These are phyloP conservation scores for Amphiprion percula DNA, from an alignment of 2,113 vertebrate genomes.

Conservation along the genomic window DNA sequence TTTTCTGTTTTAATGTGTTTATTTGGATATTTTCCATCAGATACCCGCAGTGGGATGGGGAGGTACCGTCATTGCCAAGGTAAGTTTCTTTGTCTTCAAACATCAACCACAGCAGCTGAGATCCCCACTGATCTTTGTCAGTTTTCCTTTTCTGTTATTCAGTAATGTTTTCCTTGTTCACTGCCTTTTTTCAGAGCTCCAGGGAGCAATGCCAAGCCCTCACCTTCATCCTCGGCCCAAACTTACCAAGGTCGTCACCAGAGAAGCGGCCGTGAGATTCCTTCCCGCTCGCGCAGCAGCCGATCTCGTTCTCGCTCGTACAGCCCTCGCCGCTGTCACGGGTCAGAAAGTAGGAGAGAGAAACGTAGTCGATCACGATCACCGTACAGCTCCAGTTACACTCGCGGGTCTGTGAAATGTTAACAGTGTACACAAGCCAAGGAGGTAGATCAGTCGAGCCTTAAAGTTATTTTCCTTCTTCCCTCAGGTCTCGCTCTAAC, in stretches of 20 bases:
- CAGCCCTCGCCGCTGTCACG: slow-evolving; percentile 52
- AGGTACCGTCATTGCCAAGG: slow-evolving; percentile 72
- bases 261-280: background rate
- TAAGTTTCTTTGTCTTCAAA: slow-evolving; percentile 25
- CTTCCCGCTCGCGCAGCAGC: background rate
- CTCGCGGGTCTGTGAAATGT: slow-evolving; percentile 48
- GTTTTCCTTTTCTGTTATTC: accelerated
- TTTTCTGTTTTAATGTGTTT: background rate
- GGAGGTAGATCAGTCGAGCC: too few relatives aligned
- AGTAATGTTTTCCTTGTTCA: background rate
- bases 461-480: background rate
- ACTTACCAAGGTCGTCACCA: slow-evolving; percentile 41
- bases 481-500: slow-evolving; percentile 25
- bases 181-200: background rate
- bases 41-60: slow-evolving; percentile 92
- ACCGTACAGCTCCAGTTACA: slow-evolving; percentile 31
- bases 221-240: background rate
- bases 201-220: slow-evolving; percentile 28
- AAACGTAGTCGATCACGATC: slow-evolving; percentile 37
- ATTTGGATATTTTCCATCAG: slow-evolving; percentile 68
- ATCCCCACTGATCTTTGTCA: background rate
- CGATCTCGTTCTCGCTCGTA: slow-evolving; percentile 64
- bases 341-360: slow-evolving; percentile 10
- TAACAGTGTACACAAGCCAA: too few relatives aligned
- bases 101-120: background rate